phyloP scores from a whole-genome alignment of 2,888 invertebrate species.

The Phania funesta region DNA sequence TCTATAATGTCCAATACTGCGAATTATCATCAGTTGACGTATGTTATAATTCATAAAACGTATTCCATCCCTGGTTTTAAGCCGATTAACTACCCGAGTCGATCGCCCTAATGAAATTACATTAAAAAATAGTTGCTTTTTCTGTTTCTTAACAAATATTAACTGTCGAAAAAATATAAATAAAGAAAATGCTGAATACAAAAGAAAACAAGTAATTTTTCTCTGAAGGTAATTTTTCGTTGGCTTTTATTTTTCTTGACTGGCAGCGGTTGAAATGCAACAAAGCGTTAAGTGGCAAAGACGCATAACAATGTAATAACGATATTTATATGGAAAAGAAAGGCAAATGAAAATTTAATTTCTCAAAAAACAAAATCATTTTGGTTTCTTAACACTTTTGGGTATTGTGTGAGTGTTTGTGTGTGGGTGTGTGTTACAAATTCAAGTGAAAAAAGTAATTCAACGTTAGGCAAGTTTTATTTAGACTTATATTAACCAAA shows the following conservation, averaged over 20 bases:
- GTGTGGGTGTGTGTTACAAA: slow-evolving; percentile 60
- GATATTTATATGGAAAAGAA: slow-evolving; percentile 28
- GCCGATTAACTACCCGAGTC: too few species aligned
- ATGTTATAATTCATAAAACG: too few species aligned
- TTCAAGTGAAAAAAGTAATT: slow-evolving; percentile 67
- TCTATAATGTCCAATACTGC: too few species aligned
- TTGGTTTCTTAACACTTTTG: slow-evolving; percentile 22
- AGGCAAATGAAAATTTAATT: slow-evolving; percentile 62
- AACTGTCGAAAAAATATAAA: neutral
- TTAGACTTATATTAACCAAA: slow-evolving; percentile 20
- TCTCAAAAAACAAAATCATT: slow-evolving; percentile 53
- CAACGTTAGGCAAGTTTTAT: slow-evolving; percentile 63
- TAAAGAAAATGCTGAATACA: slow-evolving; percentile 32
- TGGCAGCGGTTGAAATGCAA: slow-evolving; percentile 63
- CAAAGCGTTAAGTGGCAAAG: slow-evolving; percentile 67
- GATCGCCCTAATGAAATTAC: slow-evolving; percentile 22
- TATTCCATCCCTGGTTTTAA: too few species aligned
- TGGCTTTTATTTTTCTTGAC: slow-evolving; percentile 36
- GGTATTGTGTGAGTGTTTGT: too few species aligned
- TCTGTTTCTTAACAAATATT: neutral
- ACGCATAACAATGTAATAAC: slow-evolving; percentile 63
- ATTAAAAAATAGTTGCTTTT: slow-evolving; percentile 27
- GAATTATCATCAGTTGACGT: too few species aligned
- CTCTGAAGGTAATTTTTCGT: slow-evolving; percentile 61
- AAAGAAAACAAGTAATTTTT: slow-evolving; percentile 58